phyloP scores from a whole-genome alignment of 2,113 vertebrate species.

The Megaceryle maxima region DNA sequence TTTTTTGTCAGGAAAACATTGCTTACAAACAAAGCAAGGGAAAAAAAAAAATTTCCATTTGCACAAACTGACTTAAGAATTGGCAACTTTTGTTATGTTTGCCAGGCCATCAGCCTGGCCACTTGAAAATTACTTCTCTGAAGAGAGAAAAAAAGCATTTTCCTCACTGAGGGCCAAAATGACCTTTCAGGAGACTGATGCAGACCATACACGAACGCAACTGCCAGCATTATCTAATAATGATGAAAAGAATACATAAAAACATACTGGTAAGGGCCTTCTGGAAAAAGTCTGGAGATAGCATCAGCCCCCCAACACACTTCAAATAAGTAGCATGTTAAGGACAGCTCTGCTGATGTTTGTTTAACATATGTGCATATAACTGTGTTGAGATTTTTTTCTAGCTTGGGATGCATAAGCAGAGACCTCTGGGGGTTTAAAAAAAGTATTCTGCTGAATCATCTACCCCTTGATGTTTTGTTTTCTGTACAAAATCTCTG shows the following conservation, averaged over 20 bases:
- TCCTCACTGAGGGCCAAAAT: neutral
- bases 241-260: neutral
- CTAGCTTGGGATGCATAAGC: neutral
- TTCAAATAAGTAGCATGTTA: neutral
- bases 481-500: neutral
- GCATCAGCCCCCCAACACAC: neutral
- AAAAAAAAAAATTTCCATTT: neutral
- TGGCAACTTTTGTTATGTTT: neutral
- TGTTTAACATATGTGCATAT: neutral
- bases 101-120: neutral
- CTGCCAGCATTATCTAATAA: neutral
- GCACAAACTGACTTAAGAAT: neutral
- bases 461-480: neutral
- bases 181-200: neutral
- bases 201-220: neutral
- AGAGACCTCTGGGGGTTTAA: neutral
- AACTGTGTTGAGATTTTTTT: neutral
- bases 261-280: neutral
- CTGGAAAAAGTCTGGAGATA: neutral
- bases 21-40: neutral
- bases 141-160: neutral
- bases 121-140: neutral
- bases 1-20: neutral
- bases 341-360: neutral
- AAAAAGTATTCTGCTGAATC: neutral